Percentiles rank a stretch among this genome's conserved stretches.
These are phyloP conservation scores for Ramazzottius varieornatus DNA, from an alignment of 2,888 invertebrate genomes.

Conservation along the genomic window DNA sequence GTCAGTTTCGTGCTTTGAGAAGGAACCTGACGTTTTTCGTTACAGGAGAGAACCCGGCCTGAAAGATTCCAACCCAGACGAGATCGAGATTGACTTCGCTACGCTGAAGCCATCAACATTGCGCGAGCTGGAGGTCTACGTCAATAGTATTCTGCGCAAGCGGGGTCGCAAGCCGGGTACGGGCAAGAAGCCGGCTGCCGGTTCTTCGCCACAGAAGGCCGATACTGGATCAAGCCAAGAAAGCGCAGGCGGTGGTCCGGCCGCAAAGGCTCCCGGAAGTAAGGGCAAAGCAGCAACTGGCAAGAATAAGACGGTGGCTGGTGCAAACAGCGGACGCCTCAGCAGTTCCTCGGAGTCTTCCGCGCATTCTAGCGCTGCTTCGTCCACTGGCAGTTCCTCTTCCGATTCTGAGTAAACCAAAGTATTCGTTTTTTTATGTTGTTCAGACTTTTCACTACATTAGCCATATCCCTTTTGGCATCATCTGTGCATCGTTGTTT, in stretches of 20 bases:
- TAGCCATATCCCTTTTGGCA: no score
- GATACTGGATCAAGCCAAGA: background rate
- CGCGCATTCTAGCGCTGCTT: no score
- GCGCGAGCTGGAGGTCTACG: slow-evolving; percentile 87
- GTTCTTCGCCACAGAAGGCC: background rate
- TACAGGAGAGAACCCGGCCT: slow-evolving; percentile 66
- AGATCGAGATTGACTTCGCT: slow-evolving; percentile 99
- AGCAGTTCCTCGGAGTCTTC: no score
- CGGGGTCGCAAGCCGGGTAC: background rate
- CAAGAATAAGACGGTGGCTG: background rate
- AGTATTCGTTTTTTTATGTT: no score
- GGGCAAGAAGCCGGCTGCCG: background rate
- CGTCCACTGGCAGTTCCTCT: no score
- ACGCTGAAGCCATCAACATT: slow-evolving; percentile 91
- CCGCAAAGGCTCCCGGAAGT: background rate
- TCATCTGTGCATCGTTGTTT: no score
- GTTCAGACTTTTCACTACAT: no score
- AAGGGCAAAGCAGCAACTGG: background rate
- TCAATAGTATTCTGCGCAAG: slow-evolving; percentile 88
- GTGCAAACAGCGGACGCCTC: background rate
- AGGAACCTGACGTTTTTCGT: background rate
- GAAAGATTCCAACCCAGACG: slow-evolving; percentile 94
- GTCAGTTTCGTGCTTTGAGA: background rate
- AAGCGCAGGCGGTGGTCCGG: background rate
- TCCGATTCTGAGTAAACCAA: no score